Evolutionary conservation across 2,113 vertebrate species (phyloP).

Genomic region (Odontophorus gujanensis): DNA sequence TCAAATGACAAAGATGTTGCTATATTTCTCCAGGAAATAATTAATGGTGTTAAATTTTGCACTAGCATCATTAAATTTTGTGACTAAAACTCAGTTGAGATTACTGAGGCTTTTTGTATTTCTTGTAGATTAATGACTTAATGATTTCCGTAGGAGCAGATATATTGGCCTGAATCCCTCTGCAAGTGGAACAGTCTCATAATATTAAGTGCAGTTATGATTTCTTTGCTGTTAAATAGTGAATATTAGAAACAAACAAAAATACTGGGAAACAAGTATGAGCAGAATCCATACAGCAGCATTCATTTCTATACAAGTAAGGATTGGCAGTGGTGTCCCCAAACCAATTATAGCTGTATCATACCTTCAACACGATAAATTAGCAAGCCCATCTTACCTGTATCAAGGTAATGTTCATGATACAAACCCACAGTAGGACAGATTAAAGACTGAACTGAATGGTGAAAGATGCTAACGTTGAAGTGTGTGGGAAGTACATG

Average conservation of each 20-base stretch:
- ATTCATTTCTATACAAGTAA: not conserved
- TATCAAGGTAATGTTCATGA: not conserved
- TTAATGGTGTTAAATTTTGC: not conserved
- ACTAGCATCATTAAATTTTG: not conserved
- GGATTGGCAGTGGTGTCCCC: not conserved
- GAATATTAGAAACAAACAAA: not conserved
- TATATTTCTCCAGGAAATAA: not conserved
- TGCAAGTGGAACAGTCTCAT: not conserved
- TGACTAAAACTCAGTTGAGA: not conserved
- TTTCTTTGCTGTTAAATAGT: not conserved
- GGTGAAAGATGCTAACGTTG: not conserved
- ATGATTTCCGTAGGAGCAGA: not conserved
- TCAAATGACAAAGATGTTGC: not conserved
- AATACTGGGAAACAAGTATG: not conserved
- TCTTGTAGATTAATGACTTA: not conserved
- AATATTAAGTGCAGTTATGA: not conserved
- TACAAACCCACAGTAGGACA: not conserved
- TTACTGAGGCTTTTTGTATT: not conserved
- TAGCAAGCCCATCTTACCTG: not conserved
- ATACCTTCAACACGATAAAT: not conserved
- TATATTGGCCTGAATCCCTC: not conserved
- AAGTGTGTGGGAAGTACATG: not conserved
- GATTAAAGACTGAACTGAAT: fast-evolving
- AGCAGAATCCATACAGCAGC: not conserved
- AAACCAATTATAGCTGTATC: not conserved